These are phyloP conservation scores for Schizotus pectinicornis DNA, from an alignment of 2,888 invertebrate species.

Conservation along the genomic window DNA sequence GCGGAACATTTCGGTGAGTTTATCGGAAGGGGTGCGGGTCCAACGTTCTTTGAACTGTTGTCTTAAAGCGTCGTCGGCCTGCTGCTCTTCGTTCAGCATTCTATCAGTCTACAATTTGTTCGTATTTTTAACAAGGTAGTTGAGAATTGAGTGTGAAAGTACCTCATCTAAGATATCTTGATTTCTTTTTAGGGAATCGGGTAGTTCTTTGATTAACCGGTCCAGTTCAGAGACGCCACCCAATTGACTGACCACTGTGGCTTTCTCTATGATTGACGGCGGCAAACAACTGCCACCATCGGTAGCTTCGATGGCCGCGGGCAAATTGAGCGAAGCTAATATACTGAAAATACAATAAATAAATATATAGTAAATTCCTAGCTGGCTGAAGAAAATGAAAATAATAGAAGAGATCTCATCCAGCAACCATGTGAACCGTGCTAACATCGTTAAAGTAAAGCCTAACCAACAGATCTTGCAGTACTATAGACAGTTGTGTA, in stretches of 20 bases:
- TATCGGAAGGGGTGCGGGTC: constrained; percentile 86
- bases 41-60: constrained; percentile 92
- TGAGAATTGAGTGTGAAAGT: constrained; percentile 11
- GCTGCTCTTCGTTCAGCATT: constrained; percentile 88
- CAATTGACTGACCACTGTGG: constrained; percentile 73
- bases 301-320: constrained; percentile 92
- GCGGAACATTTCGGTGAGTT: constrained; percentile 87
- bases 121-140: neutral
- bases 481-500: too few species aligned
- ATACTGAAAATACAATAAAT: constrained; percentile 70
- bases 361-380: too few species aligned
- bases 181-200: constrained; percentile 89
- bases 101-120: constrained; percentile 67
- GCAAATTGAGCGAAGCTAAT: constrained; percentile 91
- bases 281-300: constrained; percentile 78
- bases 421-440: too few species aligned
- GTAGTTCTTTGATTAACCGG: constrained; percentile 82
- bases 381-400: too few species aligned
- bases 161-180: constrained; percentile 94
- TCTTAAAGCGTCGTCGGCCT: constrained; percentile 86
- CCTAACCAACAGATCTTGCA: neutral
- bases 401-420: too few species aligned
- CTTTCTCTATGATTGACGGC: constrained; percentile 86
- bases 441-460: too few species aligned
- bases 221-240: constrained; percentile 80